Conservation (phyloP, 30 jellyfish, hydroid and myxozoan species). For the Aurelia coerulea region DNA sequence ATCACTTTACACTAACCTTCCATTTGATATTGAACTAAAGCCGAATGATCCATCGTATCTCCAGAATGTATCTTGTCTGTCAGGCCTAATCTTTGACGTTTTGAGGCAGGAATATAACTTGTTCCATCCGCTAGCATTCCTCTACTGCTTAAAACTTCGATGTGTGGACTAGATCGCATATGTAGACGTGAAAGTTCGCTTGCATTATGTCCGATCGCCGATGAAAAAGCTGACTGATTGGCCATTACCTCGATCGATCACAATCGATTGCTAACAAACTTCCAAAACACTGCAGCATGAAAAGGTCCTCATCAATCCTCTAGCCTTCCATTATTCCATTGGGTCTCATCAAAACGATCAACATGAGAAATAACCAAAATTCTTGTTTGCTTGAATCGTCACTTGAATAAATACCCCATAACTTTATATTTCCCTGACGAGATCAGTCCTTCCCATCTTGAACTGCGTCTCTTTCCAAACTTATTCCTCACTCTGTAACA, state of each 20-base stretch:
- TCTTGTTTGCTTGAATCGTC: neutral
- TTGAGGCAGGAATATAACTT: slow-evolving; percentile 56
- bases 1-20: slow-evolving; percentile 29
- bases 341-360: neutral
- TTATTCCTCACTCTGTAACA: slow-evolving; percentile 13
- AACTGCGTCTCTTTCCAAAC: neutral
- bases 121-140: slow-evolving; percentile 71
- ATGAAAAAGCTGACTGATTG: slow-evolving; percentile 64
- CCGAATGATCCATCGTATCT: slow-evolving; percentile 55
- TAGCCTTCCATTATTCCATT: neutral
- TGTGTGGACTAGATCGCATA: slow-evolving; percentile 47
- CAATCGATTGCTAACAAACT: too few relatives aligned
- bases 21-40: slow-evolving; percentile 46
- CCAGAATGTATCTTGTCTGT: slow-evolving; percentile 51
- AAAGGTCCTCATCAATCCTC: too few relatives aligned
- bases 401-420: neutral
- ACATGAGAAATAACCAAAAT: slow-evolving; percentile 24
- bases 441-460: slow-evolving; percentile 1
- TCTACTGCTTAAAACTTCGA: slow-evolving; percentile 65
- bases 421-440: neutral
- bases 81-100: slow-evolving; percentile 62
- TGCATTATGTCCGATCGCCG: slow-evolving; percentile 70
- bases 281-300: slow-evolving; percentile 4
- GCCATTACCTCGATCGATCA: slow-evolving; percentile 29
- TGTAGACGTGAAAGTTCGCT: slow-evolving; percentile 52